Conservation (phyloP, 2,113 vertebrate genomes). For the Zosterops japonicus region DNA sequence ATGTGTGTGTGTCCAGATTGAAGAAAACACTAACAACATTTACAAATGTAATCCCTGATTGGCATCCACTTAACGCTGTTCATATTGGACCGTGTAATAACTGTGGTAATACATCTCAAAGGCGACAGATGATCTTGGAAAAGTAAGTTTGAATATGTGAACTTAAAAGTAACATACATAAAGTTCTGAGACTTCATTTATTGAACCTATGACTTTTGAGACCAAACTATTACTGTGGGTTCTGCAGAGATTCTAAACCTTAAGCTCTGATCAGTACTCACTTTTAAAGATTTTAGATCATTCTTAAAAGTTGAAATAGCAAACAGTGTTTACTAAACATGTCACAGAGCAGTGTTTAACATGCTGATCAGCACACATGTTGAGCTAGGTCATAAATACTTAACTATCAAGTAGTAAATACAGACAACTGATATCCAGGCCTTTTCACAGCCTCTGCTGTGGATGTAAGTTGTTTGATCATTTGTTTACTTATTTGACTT, state of each 20-base stretch:
- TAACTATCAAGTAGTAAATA: not conserved
- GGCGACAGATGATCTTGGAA: constrained; percentile 81
- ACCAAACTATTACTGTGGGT: not conserved
- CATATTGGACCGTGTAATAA: constrained; percentile 80
- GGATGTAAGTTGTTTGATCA: not conserved
- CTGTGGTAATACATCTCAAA: constrained; percentile 81
- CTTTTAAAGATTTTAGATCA: not conserved
- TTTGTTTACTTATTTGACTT: not conserved
- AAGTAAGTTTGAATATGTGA: constrained; percentile 74
- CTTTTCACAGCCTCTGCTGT: not conserved
- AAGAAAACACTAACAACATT: constrained; percentile 84
- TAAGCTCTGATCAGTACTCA: not conserved
- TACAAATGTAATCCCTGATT: constrained; percentile 80
- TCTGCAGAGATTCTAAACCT: not conserved
- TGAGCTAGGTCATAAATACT: not conserved
- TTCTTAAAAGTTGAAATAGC: not conserved
- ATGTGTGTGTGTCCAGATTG: constrained; percentile 51
- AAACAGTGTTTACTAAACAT: not conserved
- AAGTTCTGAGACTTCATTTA: not conserved
- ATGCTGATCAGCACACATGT: not conserved
- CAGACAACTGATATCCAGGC: not conserved
- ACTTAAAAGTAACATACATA: not conserved
- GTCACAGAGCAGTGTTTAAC: not conserved
- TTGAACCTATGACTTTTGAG: not conserved
- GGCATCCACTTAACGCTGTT: constrained; percentile 85